phyloP scores from a whole-genome alignment of 1,140 invertebrate species.

The Bombus fervidus region DNA sequence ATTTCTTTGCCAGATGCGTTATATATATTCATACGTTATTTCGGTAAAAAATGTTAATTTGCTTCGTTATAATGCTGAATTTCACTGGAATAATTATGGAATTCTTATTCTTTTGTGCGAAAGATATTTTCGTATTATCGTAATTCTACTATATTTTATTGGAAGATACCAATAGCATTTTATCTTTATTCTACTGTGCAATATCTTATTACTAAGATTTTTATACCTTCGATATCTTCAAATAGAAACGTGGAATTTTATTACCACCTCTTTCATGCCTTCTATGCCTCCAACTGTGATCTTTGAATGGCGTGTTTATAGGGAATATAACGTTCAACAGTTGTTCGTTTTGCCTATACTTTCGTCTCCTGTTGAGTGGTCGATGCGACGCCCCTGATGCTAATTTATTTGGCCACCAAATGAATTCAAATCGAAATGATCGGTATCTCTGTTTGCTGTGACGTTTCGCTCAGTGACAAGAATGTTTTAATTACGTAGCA shows the following conservation, averaged over 20 bases:
- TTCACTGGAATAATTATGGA: no score
- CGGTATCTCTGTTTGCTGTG: conserved; percentile 61
- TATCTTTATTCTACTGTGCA: no score
- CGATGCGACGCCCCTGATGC: conserved; percentile 40
- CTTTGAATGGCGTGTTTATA: background rate
- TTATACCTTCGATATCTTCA: background rate
- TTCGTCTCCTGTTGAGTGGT: conserved; percentile 2
- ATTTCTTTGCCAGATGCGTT: no score
- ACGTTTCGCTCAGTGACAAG: conserved; percentile 66
- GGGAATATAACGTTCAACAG: background rate
- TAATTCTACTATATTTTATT: no score
- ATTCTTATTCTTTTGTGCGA: no score
- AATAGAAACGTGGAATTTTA: background rate
- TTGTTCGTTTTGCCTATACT: conserved; percentile 30
- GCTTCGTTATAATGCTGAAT: no score
- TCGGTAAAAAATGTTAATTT: no score
- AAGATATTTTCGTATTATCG: no score
- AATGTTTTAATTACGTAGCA: conserved; percentile 77
- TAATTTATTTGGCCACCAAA: conserved; percentile 63
- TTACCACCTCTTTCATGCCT: background rate
- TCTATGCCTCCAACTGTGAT: background rate
- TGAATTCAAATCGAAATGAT: conserved; percentile 71
- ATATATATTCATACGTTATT: no score
- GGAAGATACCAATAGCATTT: no score
- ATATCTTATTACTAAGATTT: background rate